Evolutionary conservation across 1,140 invertebrate genomes (phyloP), one percentile per base, ranked within the genome.

Genomic region (Hirudo medicinalis): DNA sequence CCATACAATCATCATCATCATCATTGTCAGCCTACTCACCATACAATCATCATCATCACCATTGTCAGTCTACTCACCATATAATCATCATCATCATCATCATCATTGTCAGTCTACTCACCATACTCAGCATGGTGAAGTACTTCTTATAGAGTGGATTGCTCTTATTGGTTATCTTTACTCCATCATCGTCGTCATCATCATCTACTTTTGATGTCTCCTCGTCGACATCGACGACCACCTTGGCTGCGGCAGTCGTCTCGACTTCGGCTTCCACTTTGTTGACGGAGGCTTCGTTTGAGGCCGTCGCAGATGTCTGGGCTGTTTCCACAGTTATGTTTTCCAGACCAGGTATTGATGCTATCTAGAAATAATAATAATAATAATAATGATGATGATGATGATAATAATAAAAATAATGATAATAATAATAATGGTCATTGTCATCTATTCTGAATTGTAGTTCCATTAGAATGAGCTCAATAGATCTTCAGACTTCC

Each of bases 261-360:
- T 2, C 43, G 43, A 49, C 43, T 0, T 49, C 43, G 43, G 43
- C 43, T 49, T 49, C 43, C 3, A 49, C 43, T 49, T 49, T 49
- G 43, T 49, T 9, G 4, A 49, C n/a, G n/a, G 22, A 13, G n/a
- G 57, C 36, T 13, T 32, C 71, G 40, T 20, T 20, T 11, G 19
- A 22, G 22, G 72, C 68, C 55, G 72, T 25, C 54, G 69, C 69
- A 54, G 73, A 22, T 54, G 74, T 70, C 2, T 72, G 49, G 54
- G 67, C 73, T 6, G 74, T 69, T 70, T 78, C 73, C n/a, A 76
- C 76, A 75, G 77, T 77, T 63, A 83, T 80, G 76, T 83, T 79
- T 73, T 87, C 82, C 78, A 87, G 80, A 76, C 86, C 83, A 76
- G 89, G 87, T 76, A 91, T 88, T 57, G 89, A 90, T 71, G 87